A percentile compares a stretch with the other conserved stretches of the same genome.
Conservation (phyloP, 2,888 invertebrate species). For the Zygothrica quintamaculata region DNA sequence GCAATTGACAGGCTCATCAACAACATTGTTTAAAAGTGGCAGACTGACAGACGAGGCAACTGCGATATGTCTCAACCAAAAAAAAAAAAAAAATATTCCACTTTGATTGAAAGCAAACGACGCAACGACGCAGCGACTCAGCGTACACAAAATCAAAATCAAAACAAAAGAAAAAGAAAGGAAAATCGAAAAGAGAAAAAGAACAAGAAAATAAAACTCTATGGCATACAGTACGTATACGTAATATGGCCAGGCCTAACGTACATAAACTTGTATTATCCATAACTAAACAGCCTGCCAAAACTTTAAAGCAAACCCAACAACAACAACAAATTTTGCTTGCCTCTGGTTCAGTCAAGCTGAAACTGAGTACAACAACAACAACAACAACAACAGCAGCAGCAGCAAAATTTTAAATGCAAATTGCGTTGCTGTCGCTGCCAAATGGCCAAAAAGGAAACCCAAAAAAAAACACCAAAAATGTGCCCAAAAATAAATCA, state of each 20-base stretch:
- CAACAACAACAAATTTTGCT: too few relatives aligned
- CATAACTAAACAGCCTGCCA: constrained; percentile 48
- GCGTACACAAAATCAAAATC: constrained; percentile 11
- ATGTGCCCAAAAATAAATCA: neutral
- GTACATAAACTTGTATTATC: neutral
- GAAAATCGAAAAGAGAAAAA: too few relatives aligned
- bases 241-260: too few relatives aligned
- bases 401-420: constrained; percentile 29
- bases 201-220: too few relatives aligned
- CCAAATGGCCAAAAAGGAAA: constrained; percentile 58
- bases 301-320: constrained; percentile 69
- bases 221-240: too few relatives aligned
- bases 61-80: constrained; percentile 51
- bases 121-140: constrained; percentile 63
- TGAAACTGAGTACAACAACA: constrained; percentile 21
- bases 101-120: constrained; percentile 72
- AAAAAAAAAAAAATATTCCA: too few relatives aligned
- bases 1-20: constrained; percentile 75
- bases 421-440: constrained; percentile 58
- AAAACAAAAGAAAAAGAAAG: too few relatives aligned
- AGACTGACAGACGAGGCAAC: constrained; percentile 48
- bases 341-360: constrained; percentile 51
- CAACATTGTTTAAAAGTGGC: constrained; percentile 71
- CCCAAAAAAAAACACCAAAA: constrained; percentile 54
- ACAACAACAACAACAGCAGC: constrained; percentile 5